These are phyloP conservation scores for Sarcoramphus papa DNA, from an alignment of 2,797 vertebrate species.

Conservation along the genomic window DNA sequence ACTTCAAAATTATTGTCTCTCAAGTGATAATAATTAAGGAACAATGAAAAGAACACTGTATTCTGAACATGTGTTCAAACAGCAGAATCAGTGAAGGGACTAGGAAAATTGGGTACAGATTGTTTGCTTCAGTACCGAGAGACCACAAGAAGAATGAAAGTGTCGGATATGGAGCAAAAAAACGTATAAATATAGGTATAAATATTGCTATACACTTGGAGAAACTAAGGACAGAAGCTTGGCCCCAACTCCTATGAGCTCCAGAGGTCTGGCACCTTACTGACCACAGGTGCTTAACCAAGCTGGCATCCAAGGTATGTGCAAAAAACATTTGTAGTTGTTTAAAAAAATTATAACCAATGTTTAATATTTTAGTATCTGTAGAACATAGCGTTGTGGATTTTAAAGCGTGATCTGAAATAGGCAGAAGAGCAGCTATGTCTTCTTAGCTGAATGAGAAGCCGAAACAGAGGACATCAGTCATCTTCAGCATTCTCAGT, in stretches of 20 bases:
- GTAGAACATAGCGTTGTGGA: not conserved
- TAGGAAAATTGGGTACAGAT: not conserved
- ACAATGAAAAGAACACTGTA: not conserved
- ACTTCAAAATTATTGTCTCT: constrained; percentile 30
- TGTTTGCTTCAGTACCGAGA: not conserved
- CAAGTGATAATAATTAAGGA: constrained; percentile 39
- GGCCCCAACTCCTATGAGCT: not conserved
- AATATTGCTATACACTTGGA: not conserved
- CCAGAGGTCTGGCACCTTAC: not conserved
- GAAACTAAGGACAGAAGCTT: not conserved
- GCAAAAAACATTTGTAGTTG: not conserved
- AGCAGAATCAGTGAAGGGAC: not conserved
- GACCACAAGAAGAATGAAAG: not conserved
- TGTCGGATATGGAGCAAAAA: rapidly evolving
- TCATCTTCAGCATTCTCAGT: not conserved
- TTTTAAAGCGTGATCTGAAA: not conserved
- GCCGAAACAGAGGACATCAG: not conserved
- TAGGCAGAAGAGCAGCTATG: not conserved
- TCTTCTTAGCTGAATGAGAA: not conserved
- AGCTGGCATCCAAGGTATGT: not conserved
- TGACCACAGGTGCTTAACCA: not conserved
- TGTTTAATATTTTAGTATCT: not conserved
- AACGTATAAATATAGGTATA: not conserved
- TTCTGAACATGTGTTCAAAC: not conserved
- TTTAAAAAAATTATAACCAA: not conserved